Evolutionary conservation across 92 coral and sea anemone genomes (phyloP).

Genomic region (Heteractis magnifica): DNA sequence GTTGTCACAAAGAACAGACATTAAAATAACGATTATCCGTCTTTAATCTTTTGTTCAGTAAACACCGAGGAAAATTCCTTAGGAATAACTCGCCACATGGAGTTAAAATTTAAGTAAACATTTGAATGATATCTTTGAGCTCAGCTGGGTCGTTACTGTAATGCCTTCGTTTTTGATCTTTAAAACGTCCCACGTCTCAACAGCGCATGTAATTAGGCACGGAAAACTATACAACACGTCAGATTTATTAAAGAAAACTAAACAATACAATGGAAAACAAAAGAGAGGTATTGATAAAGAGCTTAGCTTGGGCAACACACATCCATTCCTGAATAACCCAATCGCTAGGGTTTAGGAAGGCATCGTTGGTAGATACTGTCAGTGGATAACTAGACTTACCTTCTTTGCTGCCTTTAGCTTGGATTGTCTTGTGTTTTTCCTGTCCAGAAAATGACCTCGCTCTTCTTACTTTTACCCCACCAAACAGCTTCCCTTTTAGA

Average conservation of each 20-base stretch:
- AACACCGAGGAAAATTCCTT: background rate
- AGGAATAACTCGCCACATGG: background rate
- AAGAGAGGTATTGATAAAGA: background rate
- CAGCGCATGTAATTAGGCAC: background rate
- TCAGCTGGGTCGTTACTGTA: background rate
- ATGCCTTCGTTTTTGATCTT: background rate
- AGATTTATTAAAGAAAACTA: background rate
- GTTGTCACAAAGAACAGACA: background rate
- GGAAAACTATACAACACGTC: background rate
- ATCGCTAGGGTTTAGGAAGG: background rate
- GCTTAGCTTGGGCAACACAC: background rate
- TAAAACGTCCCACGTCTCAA: background rate
- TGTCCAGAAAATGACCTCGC: slow-evolving; percentile 88
- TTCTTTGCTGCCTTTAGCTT: slow-evolving; percentile 51
- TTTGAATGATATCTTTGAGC: too few relatives aligned
- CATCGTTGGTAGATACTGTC: background rate
- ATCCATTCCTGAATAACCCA: slow-evolving; percentile 7
- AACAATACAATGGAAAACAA: background rate
- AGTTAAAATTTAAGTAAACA: background rate
- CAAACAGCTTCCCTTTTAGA: slow-evolving; percentile 67
- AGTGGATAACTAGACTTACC: slow-evolving; percentile 38
- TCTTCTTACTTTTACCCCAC: slow-evolving; percentile 79
- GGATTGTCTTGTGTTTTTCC: slow-evolving; percentile 70
- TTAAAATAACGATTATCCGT: background rate
- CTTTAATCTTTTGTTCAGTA: background rate